phyloP scores from a whole-genome alignment of 2,113 vertebrate species.

The Petroica traversi region DNA sequence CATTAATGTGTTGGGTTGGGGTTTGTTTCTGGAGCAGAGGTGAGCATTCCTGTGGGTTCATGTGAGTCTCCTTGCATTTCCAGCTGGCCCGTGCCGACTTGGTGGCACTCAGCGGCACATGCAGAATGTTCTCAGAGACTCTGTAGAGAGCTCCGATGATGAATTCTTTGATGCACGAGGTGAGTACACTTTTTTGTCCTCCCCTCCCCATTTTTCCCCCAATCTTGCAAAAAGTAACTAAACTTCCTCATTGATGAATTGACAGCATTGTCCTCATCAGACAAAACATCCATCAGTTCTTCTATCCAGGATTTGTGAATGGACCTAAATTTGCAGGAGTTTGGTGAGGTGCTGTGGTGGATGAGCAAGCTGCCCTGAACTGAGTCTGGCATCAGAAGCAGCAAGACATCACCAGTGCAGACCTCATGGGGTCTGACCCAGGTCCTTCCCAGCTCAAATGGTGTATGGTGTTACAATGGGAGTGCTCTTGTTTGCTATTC shows the following conservation, averaged over 20 bases:
- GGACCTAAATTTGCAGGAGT: not conserved
- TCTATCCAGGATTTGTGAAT: not conserved
- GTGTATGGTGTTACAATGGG: not conserved
- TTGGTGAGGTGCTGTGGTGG: not conserved
- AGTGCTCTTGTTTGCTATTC: not conserved
- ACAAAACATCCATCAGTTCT: not conserved
- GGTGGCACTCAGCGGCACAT: slow-evolving; percentile 84
- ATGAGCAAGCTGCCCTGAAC: fast-evolving
- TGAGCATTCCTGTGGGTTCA: not conserved
- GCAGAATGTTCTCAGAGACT: slow-evolving; percentile 87
- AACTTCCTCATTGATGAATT: not conserved
- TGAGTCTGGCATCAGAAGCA: not conserved
- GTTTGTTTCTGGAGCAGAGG: not conserved
- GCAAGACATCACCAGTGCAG: not conserved
- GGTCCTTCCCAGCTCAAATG: not conserved
- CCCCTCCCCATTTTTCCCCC: not conserved
- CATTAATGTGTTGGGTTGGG: not conserved
- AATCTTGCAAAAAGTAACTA: not conserved
- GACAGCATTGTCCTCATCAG: not conserved
- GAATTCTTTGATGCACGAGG: slow-evolving; percentile 98
- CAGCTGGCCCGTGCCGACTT: slow-evolving; percentile 79
- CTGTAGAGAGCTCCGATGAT: slow-evolving; percentile 95
- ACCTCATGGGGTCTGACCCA: not conserved
- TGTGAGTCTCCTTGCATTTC: not conserved
- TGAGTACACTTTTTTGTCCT: slow-evolving; percentile 58